phyloP scores from a whole-genome alignment of 2,888 invertebrate species.

The Acronicta leporina region DNA sequence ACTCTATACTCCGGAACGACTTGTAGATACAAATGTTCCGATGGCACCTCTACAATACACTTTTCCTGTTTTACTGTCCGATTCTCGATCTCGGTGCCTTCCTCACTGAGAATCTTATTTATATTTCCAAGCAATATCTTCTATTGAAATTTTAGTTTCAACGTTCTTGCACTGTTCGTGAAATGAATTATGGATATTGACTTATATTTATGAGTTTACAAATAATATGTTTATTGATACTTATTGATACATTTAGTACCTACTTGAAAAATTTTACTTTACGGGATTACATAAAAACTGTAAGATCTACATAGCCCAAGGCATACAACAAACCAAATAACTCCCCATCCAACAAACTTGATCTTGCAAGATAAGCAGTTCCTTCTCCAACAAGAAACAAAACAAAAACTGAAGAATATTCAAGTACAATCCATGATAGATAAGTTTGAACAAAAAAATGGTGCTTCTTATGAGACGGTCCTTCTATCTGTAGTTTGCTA shows the following conservation, averaged over 20 bases:
- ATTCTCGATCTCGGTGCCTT: conserved; percentile 48
- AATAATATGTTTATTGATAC: too few relatives aligned
- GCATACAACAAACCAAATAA: conserved; percentile 10
- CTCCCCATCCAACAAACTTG: conserved; percentile 7
- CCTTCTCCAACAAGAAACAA: conserved; percentile 23
- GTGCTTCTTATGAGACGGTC: conserved; percentile 48
- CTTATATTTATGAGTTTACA: background rate
- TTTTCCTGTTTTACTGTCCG: conserved; percentile 58
- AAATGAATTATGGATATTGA: conserved; percentile 22
- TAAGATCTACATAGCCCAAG: background rate
- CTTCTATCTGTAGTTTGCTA: conserved; percentile 47
- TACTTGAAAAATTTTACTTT: too few relatives aligned
- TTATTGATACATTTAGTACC: too few relatives aligned
- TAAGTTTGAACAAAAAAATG: conserved; percentile 54
- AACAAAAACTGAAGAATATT: conserved; percentile 42
- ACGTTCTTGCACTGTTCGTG: conserved; percentile 18
- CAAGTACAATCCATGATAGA: conserved; percentile 46
- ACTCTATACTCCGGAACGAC: conserved; percentile 54
- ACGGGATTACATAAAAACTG: background rate
- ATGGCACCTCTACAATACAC: conserved; percentile 54
- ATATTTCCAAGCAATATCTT: conserved; percentile 55
- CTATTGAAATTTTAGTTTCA: conserved; percentile 49
- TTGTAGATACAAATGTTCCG: conserved; percentile 55
- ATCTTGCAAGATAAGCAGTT: conserved; percentile 37
- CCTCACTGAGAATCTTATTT: conserved; percentile 50